Evolutionary conservation across 2,888 invertebrate species (phyloP).

Genomic region (Pseudococcus jackbeardsleyi): DNA sequence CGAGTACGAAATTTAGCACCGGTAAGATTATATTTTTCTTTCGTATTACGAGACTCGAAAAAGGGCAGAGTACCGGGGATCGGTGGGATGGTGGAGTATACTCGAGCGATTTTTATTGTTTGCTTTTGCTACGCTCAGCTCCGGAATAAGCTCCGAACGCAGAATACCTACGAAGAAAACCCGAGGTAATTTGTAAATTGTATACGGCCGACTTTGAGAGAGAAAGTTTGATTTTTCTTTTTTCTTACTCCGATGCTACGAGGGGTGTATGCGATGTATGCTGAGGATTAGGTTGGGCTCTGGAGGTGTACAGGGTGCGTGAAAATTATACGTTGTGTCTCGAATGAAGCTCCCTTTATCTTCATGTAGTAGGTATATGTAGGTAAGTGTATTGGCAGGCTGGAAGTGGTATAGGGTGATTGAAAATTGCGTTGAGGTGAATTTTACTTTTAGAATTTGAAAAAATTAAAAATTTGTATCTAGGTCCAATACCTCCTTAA

Average conservation of each 20-base stretch:
- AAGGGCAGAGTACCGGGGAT: neutral
- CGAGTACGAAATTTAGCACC: conserved; percentile 7
- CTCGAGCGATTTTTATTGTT: neutral
- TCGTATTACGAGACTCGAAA: neutral
- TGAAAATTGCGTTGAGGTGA: too few relatives aligned
- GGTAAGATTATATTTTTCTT: conserved; percentile 22
- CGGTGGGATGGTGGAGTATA: neutral
- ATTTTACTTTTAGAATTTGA: too few relatives aligned
- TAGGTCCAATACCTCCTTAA: too few relatives aligned
- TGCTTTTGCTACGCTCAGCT: neutral
- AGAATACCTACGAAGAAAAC: neutral
- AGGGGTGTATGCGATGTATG: too few relatives aligned
- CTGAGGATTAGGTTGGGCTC: too few relatives aligned
- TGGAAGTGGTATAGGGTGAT: too few relatives aligned
- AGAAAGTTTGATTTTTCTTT: neutral
- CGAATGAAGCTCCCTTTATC: too few relatives aligned
- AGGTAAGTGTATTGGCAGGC: too few relatives aligned
- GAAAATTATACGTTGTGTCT: too few relatives aligned
- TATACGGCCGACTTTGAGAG: neutral
- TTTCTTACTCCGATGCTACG: neutral
- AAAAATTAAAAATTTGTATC: too few relatives aligned
- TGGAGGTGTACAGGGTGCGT: too few relatives aligned
- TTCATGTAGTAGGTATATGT: too few relatives aligned
- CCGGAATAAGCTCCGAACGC: neutral
- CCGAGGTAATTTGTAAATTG: neutral